Base-by-base conservation (phyloP, 2,113 vertebrate species). In the Zosterops pallidus region DNA sequence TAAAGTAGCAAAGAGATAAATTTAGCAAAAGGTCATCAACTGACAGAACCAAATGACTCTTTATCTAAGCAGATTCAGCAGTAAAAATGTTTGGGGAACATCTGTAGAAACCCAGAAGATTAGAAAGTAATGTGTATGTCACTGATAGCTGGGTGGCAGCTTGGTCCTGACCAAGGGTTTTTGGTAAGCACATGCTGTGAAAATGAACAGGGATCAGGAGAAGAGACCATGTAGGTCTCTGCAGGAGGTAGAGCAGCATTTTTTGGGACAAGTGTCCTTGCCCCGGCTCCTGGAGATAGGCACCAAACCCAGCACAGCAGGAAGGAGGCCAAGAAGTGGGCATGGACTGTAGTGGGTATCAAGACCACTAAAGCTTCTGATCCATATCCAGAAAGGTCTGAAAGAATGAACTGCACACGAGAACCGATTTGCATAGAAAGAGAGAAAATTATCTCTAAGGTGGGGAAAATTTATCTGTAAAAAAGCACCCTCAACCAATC, bases 71-170 rank as follows among this genome's bases (percentile, higher is more conserved):
- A 67, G 29, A 69, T 20, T 55, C 31, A 83, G 21, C 37, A 77
- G 44, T 24, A 83, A 26, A 49, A 65, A 69, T 67, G 3, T 60
- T 75, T 52, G 14, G 12, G 22, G 35, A 78, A 29, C 3, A 12
- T 59, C 14, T 29, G 5, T 20, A 67, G 28, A 26, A 46, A 11
- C 9, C 12, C 29, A 29, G 44, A 74, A 53, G 7, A 24, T 46
- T 24, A 59, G 9, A 5, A 4, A 1, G 7, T 44, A 39, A 28
- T 24, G 10, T 24, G 9, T 44, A 8, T 44, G 15, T 13, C 33
- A n/a, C 22, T 8, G 18, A 12, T 22, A 39, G 9, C 23, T 0
- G 2, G 26, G 39, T 33, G 3, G 19, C 6, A 39, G 19, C 37
- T 39, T 4, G 18, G 16, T 19, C 11, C 14, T 25, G 31, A 4